Evolutionary conservation across 2,888 invertebrate species (phyloP).

Genomic region (Craniophora ligustri): DNA sequence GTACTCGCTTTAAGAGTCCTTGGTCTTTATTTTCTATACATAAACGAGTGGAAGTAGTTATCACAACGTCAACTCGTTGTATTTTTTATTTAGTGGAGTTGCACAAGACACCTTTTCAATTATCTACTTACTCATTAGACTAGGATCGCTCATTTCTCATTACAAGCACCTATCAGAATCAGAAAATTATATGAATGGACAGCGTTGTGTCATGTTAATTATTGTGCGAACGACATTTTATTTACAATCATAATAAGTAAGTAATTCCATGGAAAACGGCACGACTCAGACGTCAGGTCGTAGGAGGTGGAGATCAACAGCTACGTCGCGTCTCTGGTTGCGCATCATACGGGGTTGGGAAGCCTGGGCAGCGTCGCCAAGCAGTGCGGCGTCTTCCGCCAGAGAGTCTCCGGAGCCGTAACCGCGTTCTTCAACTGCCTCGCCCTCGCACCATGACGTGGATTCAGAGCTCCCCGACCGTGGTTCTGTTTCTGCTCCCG

Average conservation of each 20-base stretch:
- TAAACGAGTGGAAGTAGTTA: slow-evolving; percentile 69
- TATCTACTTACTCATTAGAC: slow-evolving; percentile 63
- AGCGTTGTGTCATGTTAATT: slow-evolving; percentile 57
- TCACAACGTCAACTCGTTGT: slow-evolving; percentile 76
- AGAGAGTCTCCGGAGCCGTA: slow-evolving; percentile 87
- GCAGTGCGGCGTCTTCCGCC: slow-evolving; percentile 84
- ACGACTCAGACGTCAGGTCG: slow-evolving; percentile 78
- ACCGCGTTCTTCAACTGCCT: slow-evolving; percentile 80
- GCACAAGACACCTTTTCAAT: slow-evolving; percentile 67
- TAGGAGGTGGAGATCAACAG: slow-evolving; percentile 83
- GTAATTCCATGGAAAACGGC: slow-evolving; percentile 21
- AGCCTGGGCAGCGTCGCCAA: slow-evolving; percentile 71
- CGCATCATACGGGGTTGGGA: slow-evolving; percentile 70
- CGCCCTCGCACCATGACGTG: slow-evolving; percentile 88
- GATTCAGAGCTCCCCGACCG: slow-evolving; percentile 83
- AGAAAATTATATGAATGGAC: slow-evolving; percentile 67
- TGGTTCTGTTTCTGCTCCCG: slow-evolving; percentile 83
- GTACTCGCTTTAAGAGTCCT: slow-evolving; percentile 51
- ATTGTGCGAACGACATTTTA: slow-evolving; percentile 61
- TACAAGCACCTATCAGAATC: slow-evolving; percentile 76
- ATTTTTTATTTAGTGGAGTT: slow-evolving; percentile 68
- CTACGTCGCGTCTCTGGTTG: slow-evolving; percentile 79
- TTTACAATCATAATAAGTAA: slow-evolving; percentile 35
- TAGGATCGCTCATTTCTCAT: slow-evolving; percentile 70
- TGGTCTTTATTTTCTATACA: slow-evolving; percentile 53